phyloP scores from a whole-genome alignment of 1,140 invertebrate species.

The Macrostomum lignano region DNA sequence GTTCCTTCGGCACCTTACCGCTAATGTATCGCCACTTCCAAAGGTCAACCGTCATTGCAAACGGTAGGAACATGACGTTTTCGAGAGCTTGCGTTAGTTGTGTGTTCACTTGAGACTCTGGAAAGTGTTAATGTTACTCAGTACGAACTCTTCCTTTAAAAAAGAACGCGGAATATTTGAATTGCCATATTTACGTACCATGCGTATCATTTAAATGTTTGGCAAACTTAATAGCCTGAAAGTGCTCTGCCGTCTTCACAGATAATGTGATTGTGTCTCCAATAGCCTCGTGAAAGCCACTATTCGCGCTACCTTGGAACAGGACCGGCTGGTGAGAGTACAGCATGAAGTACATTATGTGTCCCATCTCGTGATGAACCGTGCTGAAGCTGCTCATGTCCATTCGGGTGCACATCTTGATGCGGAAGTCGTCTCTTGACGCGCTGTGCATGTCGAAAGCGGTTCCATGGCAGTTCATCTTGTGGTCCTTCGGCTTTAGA shows the following conservation, averaged over 20 bases:
- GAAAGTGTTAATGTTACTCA: too few species aligned
- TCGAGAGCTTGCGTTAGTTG: constrained; percentile 42
- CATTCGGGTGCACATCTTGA: constrained; percentile 57
- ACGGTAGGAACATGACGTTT: constrained; percentile 60
- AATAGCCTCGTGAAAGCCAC: constrained; percentile 63
- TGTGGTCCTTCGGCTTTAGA: constrained; percentile 33
- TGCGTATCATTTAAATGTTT: constrained; percentile 32
- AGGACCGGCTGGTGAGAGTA: constrained; percentile 37
- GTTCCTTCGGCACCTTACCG: constrained; percentile 29
- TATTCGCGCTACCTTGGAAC: constrained; percentile 50
- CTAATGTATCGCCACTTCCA: constrained; percentile 61
- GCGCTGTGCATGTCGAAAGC: constrained; percentile 49
- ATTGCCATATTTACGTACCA: not conserved
- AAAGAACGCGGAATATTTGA: too few species aligned
- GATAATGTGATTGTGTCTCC: constrained; percentile 61
- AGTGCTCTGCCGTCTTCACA: constrained; percentile 47
- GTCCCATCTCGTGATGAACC: constrained; percentile 57
- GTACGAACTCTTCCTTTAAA: too few species aligned
- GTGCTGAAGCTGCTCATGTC: constrained; percentile 42
- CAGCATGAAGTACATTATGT: constrained; percentile 46
- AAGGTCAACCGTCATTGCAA: constrained; percentile 50
- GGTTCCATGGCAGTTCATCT: constrained; percentile 55
- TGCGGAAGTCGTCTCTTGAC: constrained; percentile 37
- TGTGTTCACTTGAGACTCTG: too few species aligned
- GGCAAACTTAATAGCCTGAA: constrained; percentile 47